Conservation (phyloP, 2,797 vertebrate species). For the Schizopygopsis malacanthus region DNA sequence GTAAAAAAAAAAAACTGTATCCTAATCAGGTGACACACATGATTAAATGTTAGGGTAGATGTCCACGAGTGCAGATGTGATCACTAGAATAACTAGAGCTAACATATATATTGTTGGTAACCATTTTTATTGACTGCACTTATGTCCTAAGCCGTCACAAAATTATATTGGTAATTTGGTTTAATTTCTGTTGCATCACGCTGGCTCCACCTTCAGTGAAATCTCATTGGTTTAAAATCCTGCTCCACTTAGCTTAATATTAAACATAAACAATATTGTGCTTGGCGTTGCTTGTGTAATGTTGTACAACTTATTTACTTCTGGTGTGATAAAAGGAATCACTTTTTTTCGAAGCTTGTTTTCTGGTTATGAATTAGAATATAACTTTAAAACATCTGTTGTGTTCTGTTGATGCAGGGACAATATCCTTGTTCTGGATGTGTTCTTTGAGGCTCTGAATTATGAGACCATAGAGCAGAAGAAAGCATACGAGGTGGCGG, state of each 20-base stretch:
- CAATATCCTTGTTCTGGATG: slow-evolving; percentile 97
- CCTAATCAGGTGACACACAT: neutral
- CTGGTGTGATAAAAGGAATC: neutral
- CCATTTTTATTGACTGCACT: neutral
- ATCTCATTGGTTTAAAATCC: neutral
- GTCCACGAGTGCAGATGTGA: neutral
- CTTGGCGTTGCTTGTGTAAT: neutral
- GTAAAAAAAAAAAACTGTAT: neutral
- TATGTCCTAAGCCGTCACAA: neutral
- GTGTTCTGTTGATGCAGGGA: slow-evolving; percentile 79
- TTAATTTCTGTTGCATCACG: neutral
- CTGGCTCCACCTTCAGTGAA: neutral
- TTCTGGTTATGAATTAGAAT: neutral
- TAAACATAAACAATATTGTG: neutral
- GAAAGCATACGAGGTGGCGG: slow-evolving; percentile 98
- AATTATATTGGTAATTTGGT: neutral
- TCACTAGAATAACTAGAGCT: neutral
- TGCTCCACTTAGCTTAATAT: neutral
- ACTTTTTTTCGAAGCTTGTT: neutral
- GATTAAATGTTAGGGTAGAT: neutral
- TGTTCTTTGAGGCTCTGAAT: slow-evolving; percentile 98
- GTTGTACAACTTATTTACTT: neutral
- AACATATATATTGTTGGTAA: neutral
- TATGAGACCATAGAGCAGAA: slow-evolving; percentile 99
- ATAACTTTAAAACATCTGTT: slow-evolving; percentile 3